phyloP scores from a whole-genome alignment of 2,888 invertebrate species.

The Cataglyphis rosenhaueri region DNA sequence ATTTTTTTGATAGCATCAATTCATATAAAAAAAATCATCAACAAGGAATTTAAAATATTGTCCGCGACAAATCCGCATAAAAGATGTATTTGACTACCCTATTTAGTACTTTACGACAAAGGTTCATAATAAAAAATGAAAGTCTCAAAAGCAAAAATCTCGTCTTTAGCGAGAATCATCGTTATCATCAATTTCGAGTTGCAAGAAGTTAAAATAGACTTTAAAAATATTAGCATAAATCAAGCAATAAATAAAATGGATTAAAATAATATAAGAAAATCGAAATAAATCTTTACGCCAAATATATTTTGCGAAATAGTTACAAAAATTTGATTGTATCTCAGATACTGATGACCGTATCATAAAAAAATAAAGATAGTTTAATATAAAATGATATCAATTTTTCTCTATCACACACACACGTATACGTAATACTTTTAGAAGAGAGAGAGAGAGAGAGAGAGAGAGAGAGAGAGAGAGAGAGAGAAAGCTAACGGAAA shows the following conservation, averaged over 20 bases:
- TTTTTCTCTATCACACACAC: neutral
- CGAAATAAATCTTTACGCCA: neutral
- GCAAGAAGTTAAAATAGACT: neutral
- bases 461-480: neutral
- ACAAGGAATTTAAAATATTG: neutral
- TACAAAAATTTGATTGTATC: neutral
- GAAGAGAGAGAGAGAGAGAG: neutral
- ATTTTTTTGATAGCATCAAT: neutral
- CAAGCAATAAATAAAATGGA: neutral
- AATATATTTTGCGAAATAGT: neutral
- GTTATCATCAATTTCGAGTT: conserved; percentile 18
- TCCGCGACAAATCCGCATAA: neutral
- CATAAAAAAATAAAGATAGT: neutral
- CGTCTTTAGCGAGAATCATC: conserved; percentile 22
- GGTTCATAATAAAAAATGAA: neutral
- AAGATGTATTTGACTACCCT: neutral
- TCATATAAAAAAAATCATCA: neutral
- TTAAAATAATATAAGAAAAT: neutral
- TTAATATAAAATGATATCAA: neutral
- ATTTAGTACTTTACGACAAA: neutral
- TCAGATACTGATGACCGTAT: neutral
- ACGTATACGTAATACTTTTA: neutral
- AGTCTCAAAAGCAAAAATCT: conserved; percentile 3
- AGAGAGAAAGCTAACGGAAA: neutral
- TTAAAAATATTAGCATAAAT: neutral